These are phyloP conservation scores for Adelges cooleyi DNA, from an alignment of 1,140 invertebrate genomes.

Conservation along the genomic window DNA sequence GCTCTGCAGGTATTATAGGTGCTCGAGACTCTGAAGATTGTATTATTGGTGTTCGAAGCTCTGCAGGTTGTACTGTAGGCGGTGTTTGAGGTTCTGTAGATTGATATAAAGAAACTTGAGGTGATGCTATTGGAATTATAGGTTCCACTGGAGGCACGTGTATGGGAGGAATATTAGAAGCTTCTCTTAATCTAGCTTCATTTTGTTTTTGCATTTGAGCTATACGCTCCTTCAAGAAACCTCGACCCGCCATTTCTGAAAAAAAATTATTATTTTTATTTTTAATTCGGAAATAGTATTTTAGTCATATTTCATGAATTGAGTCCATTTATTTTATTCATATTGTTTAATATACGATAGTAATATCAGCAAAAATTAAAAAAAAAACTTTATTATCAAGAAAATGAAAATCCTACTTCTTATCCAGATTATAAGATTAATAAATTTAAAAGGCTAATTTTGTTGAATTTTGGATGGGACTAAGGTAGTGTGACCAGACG, in stretches of 20 bases:
- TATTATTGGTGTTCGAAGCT: not conserved
- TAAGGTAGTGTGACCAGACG: too few relatives aligned
- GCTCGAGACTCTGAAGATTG: not conserved
- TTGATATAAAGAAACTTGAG: not conserved
- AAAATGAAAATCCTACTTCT: too few relatives aligned
- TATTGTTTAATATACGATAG: too few relatives aligned
- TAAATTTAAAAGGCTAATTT: too few relatives aligned
- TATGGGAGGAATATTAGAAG: too few relatives aligned
- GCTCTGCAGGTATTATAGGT: not conserved
- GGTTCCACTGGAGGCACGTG: too few relatives aligned
- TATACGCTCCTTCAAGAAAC: not conserved
- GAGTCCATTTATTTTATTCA: too few relatives aligned
- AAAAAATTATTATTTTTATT: not conserved
- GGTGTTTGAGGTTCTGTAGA: not conserved
- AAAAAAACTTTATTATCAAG: too few relatives aligned
- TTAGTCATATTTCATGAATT: not conserved
- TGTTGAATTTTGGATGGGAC: too few relatives aligned
- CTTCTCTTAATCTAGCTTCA: not conserved
- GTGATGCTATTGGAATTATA: too few relatives aligned
- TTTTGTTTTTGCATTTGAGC: not conserved
- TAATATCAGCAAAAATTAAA: too few relatives aligned
- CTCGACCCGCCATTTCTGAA: conserved; percentile 5
- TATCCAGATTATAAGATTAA: too few relatives aligned
- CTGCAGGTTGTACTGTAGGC: not conserved
- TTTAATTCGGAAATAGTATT: not conserved